Conservation (phyloP, 2,888 invertebrate genomes). For the Didymodactylos carnosus region DNA sequence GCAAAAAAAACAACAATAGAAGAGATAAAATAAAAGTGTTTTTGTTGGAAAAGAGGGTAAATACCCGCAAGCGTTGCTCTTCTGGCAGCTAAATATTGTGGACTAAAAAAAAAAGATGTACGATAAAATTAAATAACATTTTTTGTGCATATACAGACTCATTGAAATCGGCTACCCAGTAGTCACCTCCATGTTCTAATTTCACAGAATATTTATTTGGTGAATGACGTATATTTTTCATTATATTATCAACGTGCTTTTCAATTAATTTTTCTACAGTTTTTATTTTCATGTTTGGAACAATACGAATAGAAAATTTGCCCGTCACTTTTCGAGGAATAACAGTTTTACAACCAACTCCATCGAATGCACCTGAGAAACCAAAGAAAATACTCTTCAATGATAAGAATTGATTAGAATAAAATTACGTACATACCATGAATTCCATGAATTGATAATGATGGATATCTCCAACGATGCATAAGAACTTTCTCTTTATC, state of each 20-base stretch:
- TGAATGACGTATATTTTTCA: conserved; percentile 56
- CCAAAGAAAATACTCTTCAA: conserved; percentile 28
- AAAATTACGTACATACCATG: neutral
- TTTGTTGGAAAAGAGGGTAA: neutral
- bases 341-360: conserved; percentile 78
- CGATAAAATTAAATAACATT: too few species aligned
- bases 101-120: too few species aligned
- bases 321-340: conserved; percentile 58
- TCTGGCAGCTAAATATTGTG: conserved; percentile 67
- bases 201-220: conserved; percentile 49
- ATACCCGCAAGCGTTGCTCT: conserved; percentile 31
- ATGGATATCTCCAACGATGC: conserved; percentile 85
- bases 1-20: too few species aligned
- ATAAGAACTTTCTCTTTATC: conserved; percentile 65
- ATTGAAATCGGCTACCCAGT: conserved; percentile 77
- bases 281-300: conserved; percentile 73
- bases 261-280: conserved; percentile 60
- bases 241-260: conserved; percentile 53
- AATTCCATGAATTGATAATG: conserved; percentile 63
- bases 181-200: conserved; percentile 51
- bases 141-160: too few species aligned
- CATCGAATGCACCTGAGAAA: conserved; percentile 79
- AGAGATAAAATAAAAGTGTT: neutral
- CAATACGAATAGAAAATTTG: conserved; percentile 85
- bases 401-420: neutral